Evolutionary conservation across 2,113 vertebrate species (phyloP).

Genomic region (Cyprinodon variegatus): DNA sequence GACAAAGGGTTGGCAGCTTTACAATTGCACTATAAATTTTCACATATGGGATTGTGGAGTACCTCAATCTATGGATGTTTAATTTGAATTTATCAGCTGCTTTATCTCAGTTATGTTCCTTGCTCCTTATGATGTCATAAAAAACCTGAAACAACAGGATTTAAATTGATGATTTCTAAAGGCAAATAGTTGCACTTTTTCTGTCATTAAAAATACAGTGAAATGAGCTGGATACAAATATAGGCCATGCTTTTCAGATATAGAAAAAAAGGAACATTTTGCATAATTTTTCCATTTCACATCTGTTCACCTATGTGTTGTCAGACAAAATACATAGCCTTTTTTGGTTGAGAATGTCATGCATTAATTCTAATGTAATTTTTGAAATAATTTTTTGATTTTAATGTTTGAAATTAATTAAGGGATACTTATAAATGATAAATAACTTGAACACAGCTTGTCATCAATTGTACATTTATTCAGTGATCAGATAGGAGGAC

Average conservation of each 20-base stretch:
- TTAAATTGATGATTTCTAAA: not conserved
- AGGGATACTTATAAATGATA: not conserved
- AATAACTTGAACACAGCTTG: not conserved
- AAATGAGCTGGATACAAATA: not conserved
- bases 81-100: too few relatives aligned
- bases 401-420: not conserved
- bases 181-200: not conserved
- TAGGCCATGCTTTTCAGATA: not conserved
- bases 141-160: too few relatives aligned
- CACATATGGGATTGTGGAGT: too few relatives aligned
- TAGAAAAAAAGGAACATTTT: not conserved
- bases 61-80: too few relatives aligned
- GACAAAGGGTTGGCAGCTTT: too few relatives aligned
- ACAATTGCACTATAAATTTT: too few relatives aligned
- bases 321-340: too few relatives aligned
- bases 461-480: constrained; percentile 36
- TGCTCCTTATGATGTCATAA: too few relatives aligned
- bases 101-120: too few relatives aligned
- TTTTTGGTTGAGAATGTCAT: too few relatives aligned
- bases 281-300: not conserved
- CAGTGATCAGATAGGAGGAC: constrained; percentile 4
- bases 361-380: too few relatives aligned
- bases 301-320: not conserved
- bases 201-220: not conserved
- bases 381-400: not conserved